phyloP scores from a whole-genome alignment of 1,140 invertebrate species.

The Platyscapa corneri region DNA sequence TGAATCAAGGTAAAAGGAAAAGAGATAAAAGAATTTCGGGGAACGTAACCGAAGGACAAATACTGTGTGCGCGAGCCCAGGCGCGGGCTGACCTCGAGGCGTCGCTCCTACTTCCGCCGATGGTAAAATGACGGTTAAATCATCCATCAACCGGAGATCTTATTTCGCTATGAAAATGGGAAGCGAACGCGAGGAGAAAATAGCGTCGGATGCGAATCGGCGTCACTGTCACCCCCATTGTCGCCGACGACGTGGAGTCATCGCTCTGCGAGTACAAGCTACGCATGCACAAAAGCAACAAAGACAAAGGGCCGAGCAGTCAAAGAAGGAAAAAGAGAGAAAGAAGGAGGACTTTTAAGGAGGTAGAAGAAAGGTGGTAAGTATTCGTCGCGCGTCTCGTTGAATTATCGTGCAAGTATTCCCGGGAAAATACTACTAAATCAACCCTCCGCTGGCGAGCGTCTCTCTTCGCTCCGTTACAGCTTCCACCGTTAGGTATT shows the following conservation, averaged over 20 bases:
- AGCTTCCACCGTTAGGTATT: neutral
- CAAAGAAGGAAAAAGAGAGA: constrained; percentile 34
- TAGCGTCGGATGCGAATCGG: constrained; percentile 56
- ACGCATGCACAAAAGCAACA: neutral
- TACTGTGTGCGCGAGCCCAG: neutral
- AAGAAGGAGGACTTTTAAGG: constrained; percentile 19
- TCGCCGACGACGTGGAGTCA: neutral
- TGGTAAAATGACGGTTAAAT: constrained; percentile 58
- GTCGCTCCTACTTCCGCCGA: constrained; percentile 26
- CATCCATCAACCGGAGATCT: constrained; percentile 53
- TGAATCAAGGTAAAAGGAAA: neutral
- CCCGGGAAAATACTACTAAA: constrained; percentile 69
- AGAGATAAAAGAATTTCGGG: neutral
- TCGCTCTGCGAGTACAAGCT: neutral
- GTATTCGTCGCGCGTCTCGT: constrained; percentile 67
- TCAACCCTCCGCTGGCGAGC: constrained; percentile 58
- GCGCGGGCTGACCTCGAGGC: constrained; percentile 50
- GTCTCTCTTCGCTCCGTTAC: neutral
- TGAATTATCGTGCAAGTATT: constrained; percentile 69
- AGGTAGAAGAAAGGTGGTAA: constrained; percentile 58
- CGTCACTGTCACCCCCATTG: constrained; percentile 1
- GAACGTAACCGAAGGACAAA: neutral
- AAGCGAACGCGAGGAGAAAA: constrained; percentile 61
- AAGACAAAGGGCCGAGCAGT: constrained; percentile 8
- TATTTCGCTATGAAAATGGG: constrained; percentile 59